Conservation (phyloP, 1,140 invertebrate genomes). For the Papilio polytes region DNA sequence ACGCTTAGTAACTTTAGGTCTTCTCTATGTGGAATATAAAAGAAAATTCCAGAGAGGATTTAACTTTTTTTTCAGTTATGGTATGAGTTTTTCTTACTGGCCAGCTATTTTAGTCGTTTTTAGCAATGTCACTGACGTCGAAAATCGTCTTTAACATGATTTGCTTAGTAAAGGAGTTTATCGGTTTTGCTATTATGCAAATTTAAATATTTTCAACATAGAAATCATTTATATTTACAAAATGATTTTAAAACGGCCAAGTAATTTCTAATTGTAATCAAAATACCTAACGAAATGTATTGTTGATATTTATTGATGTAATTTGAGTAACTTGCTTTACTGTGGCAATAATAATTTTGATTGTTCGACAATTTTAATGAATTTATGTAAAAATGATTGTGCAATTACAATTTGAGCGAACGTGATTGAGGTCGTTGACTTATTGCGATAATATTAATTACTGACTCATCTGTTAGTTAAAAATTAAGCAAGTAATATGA, state of each 20-base stretch:
- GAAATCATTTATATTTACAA: too few relatives aligned
- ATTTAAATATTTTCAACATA: too few relatives aligned
- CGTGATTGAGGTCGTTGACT: conserved; percentile 33
- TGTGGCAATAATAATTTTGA: background rate
- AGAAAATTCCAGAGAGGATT: background rate
- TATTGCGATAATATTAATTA: conserved; percentile 33
- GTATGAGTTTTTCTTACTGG: too few relatives aligned
- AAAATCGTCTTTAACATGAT: too few relatives aligned
- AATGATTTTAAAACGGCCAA: too few relatives aligned
- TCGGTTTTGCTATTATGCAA: too few relatives aligned
- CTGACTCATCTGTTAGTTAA: conserved; percentile 36
- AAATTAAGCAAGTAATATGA: conserved; percentile 38
- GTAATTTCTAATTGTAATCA: background rate
- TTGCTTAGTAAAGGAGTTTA: too few relatives aligned
- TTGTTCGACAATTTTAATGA: conserved; percentile 14
- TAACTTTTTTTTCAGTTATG: too few relatives aligned
- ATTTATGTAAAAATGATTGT: conserved; percentile 38
- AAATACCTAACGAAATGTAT: background rate
- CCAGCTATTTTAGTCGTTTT: too few relatives aligned
- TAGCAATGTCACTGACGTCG: too few relatives aligned
- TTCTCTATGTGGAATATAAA: background rate
- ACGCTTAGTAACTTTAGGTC: background rate
- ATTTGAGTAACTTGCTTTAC: background rate
- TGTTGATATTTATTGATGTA: background rate
- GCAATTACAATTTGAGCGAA: conserved; percentile 25